Evolutionary conservation across 1,140 invertebrate genomes (phyloP), one percentile per base, ranked within the genome.

Genomic region (Hyposmocoma kahamanoa): DNA sequence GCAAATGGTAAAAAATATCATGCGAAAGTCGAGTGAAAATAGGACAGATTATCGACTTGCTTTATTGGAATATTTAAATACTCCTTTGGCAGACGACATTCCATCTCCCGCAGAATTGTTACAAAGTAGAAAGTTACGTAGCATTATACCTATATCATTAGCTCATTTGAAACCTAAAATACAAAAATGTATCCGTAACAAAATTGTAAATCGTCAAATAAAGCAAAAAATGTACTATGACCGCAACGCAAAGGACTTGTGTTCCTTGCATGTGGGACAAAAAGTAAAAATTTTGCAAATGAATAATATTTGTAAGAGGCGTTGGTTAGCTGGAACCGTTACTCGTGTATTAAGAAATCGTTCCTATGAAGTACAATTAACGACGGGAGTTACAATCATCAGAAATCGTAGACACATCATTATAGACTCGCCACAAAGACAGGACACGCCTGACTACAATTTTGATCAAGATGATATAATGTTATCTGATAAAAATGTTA

Each of bases 11-110:
- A 69, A 77, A 61, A 67, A 15, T 22, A 44, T 62, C 26, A 42
- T 72, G 21, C 56, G 59, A 13, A 67, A 74, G 59, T 45, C 19
- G 47, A 45, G 19, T 54, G 8, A 45, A 13, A 19, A 55, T 28
- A 44, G 47, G 22, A 22, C 47, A 18, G 56, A 69, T 56, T 51
- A 43, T 22, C 39, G 64, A 30, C 30, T 66, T 36, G 53, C 54
- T 15, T 49, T 73, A 21, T 41, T 70, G 22, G 52, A 57, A 17
- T 68, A 61, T 41, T 24, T 60, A 49, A 66, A 65, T 39, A 59
- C 59, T 13, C 59, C 65, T 28, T 47, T 53, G 32, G 42, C 47
- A 6, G 24, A 26, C 44, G 20, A 39, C 3, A 21, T 54, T 41
- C 22, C 50, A 1, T 53, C 47, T 5, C 50, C 55, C 11, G 38